Evolutionary conservation across 2,888 invertebrate species (phyloP).

Genomic region (Zygogramma bicolorata): DNA sequence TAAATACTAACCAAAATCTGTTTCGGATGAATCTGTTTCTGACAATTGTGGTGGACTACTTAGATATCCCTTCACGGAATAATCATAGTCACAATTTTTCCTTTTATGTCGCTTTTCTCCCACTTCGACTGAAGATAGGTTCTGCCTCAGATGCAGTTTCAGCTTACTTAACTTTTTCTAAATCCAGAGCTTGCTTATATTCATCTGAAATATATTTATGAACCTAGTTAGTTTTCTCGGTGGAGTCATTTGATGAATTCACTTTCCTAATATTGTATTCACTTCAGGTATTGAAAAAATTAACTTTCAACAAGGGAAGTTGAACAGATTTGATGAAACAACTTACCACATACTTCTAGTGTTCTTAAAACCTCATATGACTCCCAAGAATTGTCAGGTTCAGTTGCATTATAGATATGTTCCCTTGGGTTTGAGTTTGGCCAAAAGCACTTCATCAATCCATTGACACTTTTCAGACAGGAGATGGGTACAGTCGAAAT

Average conservation of each 20-base stretch:
- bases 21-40: too few species aligned
- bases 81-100: too few species aligned
- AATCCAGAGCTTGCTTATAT: slow-evolving; percentile 9
- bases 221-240: too few species aligned
- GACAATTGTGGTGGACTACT: too few species aligned
- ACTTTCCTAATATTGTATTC: neutral
- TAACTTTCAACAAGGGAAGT: neutral
- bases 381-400: slow-evolving; percentile 18
- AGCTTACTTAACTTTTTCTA: slow-evolving; percentile 17
- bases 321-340: too few species aligned
- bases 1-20: too few species aligned
- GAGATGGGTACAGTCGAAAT: slow-evolving; percentile 10
- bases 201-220: too few species aligned
- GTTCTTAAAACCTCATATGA: slow-evolving; percentile 16
- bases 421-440: slow-evolving; percentile 12
- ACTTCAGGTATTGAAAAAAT: neutral
- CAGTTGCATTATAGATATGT: slow-evolving; percentile 11
- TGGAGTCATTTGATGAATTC: too few species aligned
- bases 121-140: too few species aligned
- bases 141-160: too few species aligned
- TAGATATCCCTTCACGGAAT: too few species aligned
- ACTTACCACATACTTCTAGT: slow-evolving; percentile 3
- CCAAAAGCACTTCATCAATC: slow-evolving; percentile 6
- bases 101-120: too few species aligned
- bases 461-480: neutral